Evolutionary conservation across 1,140 invertebrate species (phyloP), one percentile per base, ranked within the genome.

Genomic region (Argopecten irradians): DNA sequence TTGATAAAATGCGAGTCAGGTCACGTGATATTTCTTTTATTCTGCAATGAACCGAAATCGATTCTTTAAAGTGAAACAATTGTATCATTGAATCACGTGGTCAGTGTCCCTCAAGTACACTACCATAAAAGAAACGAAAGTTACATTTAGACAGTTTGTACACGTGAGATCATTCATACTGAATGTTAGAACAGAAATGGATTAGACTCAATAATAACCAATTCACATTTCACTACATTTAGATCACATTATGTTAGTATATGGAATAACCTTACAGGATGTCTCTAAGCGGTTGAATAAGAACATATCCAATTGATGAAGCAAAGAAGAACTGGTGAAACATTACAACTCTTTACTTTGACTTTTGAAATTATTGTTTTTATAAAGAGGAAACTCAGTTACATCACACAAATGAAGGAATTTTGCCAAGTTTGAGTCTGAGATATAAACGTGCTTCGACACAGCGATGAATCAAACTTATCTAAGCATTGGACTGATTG

Each of bases 41-140:
- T 71, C 55, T 28, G 55, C 55, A 71, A 71, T n/a, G 55, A 71
- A 71, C n/a, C 55, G 55, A 71, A 71, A 71, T 71, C 55, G 55
- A 71, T 71, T 71, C 55, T 22, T 71, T 71, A 28, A 71, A 71
- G 22, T 71, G 55, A 71, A 71, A 71, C 55, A 71, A 71, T 71
- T 71, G 55, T 71, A 71, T n/a, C 55, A 71, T 71, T 28, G 22
- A 11, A n/a, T 71, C 55, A 71, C 55, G 55, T 71, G 55, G 13
- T 71, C 5, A 28, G 22, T n/a, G 28, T n/a, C 55, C 8, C 55
- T 71, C 55, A n/a, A 71, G 2, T 71, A 71, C n/a, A n/a, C 28
- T 71, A 71, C 55, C 55, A 28, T 71, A 71, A 71, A 71, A 71
- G 55, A 71, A 71, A 71, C 55, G 19, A 46, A 16, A 71, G 55